phyloP scores from a whole-genome alignment of 2,797 vertebrate genomes.

The Enteromius treurensis region DNA sequence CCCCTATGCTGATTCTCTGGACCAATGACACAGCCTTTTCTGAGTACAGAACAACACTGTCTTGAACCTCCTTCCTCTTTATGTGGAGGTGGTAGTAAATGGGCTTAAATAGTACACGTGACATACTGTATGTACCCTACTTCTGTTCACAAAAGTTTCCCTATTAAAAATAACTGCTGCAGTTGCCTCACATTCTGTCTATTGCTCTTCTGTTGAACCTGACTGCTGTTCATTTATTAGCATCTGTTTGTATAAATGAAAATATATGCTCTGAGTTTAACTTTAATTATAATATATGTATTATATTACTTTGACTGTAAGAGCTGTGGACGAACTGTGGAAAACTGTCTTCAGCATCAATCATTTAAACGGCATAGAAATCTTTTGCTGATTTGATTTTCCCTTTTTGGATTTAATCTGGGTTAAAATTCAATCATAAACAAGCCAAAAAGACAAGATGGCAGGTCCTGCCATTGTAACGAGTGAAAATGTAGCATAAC shows the following conservation, averaged over 20 bases:
- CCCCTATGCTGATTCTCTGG: constrained; percentile 2
- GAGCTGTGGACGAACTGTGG: too few species aligned
- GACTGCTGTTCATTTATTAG: neutral
- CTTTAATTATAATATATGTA: neutral
- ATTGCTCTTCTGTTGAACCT: neutral
- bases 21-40: neutral
- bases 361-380: too few species aligned
- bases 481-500: too few species aligned
- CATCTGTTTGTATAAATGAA: neutral
- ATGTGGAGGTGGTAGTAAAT: neutral
- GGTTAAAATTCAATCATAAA: too few species aligned
- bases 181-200: neutral
- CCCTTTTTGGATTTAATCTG: too few species aligned
- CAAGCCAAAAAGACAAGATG: too few species aligned
- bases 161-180: neutral
- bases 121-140: neutral
- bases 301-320: too few species aligned
- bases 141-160: neutral
- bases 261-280: neutral
- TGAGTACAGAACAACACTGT: neutral
- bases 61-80: constrained; percentile 4
- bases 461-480: too few species aligned
- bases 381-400: too few species aligned
- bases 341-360: too few species aligned
- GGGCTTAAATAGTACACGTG: neutral